Percentiles rank a stretch among this genome's conserved stretches.
phyloP scores from a whole-genome alignment of 2,888 invertebrate genomes.

The Acrobasis consociella region DNA sequence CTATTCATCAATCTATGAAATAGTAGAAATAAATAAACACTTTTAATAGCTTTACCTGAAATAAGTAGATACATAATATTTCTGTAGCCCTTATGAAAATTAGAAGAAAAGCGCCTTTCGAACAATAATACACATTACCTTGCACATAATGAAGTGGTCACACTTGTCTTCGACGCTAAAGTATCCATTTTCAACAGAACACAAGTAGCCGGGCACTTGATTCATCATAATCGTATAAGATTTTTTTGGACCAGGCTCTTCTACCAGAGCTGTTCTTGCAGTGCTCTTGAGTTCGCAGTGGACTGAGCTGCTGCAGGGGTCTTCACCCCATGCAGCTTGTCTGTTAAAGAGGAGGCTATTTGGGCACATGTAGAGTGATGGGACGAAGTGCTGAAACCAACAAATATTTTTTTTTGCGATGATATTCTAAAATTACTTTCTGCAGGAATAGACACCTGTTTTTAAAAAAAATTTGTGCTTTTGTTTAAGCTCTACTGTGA shows the following conservation, averaged over 20 bases:
- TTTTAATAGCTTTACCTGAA: too few relatives aligned
- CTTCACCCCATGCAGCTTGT: background rate
- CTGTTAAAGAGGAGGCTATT: background rate
- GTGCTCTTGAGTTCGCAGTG: background rate
- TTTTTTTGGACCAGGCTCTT: background rate
- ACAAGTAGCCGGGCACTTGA: background rate
- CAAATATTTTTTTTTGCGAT: background rate
- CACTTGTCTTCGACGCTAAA: conserved; percentile 6
- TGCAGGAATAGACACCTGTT: too few relatives aligned
- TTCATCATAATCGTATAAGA: background rate
- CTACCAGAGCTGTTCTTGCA: background rate
- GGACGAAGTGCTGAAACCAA: background rate
- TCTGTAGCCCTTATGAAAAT: background rate
- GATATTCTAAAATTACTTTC: too few relatives aligned
- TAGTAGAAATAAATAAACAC: too few relatives aligned
- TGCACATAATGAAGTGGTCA: conserved; percentile 7
- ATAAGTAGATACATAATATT: too few relatives aligned
- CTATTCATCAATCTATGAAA: too few relatives aligned
- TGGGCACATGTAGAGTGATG: conserved; percentile 3
- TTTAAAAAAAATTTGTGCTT: too few relatives aligned
- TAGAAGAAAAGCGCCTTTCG: too few relatives aligned
- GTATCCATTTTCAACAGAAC: background rate
- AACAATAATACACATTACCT: background rate
- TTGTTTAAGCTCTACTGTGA: too few relatives aligned
- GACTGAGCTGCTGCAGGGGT: conserved; percentile 3